Conservation (phyloP, 2,113 vertebrate species). For the Atlantisia rogersi region DNA sequence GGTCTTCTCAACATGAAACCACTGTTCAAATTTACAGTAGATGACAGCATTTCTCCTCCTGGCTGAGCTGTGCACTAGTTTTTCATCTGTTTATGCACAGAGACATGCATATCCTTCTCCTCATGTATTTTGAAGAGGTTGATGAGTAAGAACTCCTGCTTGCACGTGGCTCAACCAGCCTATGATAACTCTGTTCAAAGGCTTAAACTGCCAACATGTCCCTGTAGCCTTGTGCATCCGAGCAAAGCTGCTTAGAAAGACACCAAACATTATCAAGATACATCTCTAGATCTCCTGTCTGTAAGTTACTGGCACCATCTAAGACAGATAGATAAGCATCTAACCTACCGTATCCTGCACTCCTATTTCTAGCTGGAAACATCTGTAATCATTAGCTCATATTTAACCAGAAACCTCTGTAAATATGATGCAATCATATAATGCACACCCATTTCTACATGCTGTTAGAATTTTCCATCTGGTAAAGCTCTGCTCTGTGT, state of each 20-base stretch:
- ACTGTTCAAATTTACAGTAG: background rate
- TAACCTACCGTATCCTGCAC: background rate
- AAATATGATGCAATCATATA: background rate
- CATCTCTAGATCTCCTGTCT: background rate
- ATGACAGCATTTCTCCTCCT: background rate
- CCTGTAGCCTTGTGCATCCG: background rate
- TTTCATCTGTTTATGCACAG: background rate
- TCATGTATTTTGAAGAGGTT: background rate
- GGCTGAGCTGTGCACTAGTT: background rate
- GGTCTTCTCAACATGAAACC: background rate
- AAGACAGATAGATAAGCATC: background rate
- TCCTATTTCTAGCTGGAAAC: background rate
- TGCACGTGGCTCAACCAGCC: background rate
- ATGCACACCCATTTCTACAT: rapidly evolving
- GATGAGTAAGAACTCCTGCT: background rate
- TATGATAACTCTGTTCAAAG: background rate
- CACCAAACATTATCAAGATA: background rate
- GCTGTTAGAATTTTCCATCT: background rate
- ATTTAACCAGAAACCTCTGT: background rate
- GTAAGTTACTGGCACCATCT: background rate
- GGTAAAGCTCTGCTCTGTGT: background rate
- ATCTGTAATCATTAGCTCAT: background rate
- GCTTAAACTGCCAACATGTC: background rate
- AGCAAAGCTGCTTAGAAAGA: background rate
- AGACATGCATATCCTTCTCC: background rate